These are phyloP conservation scores for Pipistrellus pipistrellus DNA, from an alignment of 2,797 vertebrate genomes.

Conservation along the genomic window DNA sequence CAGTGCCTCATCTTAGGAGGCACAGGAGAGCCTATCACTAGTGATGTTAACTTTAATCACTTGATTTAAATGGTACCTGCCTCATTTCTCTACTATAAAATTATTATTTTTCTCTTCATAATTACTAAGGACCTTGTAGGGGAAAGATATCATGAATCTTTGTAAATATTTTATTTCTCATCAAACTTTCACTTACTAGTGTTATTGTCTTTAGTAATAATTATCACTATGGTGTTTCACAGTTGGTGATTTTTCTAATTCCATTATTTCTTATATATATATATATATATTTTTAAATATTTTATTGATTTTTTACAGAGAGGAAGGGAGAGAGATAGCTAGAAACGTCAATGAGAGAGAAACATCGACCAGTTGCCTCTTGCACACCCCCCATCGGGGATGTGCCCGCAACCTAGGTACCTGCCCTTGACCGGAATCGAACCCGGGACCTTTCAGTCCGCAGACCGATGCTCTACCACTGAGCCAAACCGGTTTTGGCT, in stretches of 20 bases:
- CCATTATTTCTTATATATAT: background rate
- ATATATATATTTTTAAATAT: too few relatives aligned
- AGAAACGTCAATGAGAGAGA: too few relatives aligned
- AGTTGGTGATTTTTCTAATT: background rate
- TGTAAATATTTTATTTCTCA: background rate
- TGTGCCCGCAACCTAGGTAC: too few relatives aligned
- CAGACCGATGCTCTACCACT: too few relatives aligned
- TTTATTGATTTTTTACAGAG: too few relatives aligned
- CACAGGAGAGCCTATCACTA: background rate
- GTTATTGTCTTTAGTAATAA: background rate
- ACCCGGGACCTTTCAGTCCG: too few relatives aligned
- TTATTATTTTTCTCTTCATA: constrained; percentile 30
- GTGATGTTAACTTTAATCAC: background rate
- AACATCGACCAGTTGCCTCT: too few relatives aligned
- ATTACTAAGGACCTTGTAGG: background rate
- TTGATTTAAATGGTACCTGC: background rate
- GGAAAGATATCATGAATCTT: background rate
- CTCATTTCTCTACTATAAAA: background rate
- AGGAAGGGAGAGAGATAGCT: too few relatives aligned
- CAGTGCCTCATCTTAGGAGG: background rate
- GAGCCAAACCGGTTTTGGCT: background rate
- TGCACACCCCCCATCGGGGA: too few relatives aligned
- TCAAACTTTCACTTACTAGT: background rate
- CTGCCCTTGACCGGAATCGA: too few relatives aligned
- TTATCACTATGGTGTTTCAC: background rate